A percentile compares a stretch with the other conserved stretches of the same genome.
These are phyloP conservation scores for Pseudomyrmex pallidus DNA, from an alignment of 1,140 invertebrate species.

Conservation along the genomic window DNA sequence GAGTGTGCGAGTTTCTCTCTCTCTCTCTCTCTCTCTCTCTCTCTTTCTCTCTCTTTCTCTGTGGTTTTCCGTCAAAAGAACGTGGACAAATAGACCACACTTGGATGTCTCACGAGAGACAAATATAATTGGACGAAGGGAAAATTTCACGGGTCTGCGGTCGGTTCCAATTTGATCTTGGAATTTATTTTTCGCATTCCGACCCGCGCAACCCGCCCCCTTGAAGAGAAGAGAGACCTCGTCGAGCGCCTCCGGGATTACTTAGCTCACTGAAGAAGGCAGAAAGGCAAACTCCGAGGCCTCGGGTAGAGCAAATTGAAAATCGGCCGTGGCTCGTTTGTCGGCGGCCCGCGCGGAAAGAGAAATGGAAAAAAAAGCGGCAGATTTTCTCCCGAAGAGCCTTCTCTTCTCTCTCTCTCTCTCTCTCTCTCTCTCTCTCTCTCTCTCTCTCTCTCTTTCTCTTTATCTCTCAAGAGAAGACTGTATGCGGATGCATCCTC, in stretches of 20 bases:
- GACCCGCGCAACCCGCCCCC: slow-evolving; percentile 40
- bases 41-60: neutral
- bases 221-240: neutral
- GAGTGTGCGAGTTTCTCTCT: slow-evolving; percentile 53
- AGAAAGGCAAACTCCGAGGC: slow-evolving; percentile 66
- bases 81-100: neutral
- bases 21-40: neutral
- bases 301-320: slow-evolving; percentile 69
- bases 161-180: no score
- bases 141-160: no score
- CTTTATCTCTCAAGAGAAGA: no score
- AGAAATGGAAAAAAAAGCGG: slow-evolving; percentile 24
- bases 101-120: no score
- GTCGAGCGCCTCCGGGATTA: slow-evolving; percentile 48
- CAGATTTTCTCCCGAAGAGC: slow-evolving; percentile 59
- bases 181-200: slow-evolving; percentile 51
- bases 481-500: no score
- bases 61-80: slow-evolving; percentile 3
- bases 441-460: no score
- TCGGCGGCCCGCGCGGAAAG: slow-evolving; percentile 8
- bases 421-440: no score
- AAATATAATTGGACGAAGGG: no score
- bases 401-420: slow-evolving; percentile 3
- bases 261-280: slow-evolving; percentile 57
- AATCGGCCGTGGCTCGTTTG: slow-evolving; percentile 57